Conservation (phyloP, 2,113 vertebrate genomes). For the Myocastor coypus region DNA sequence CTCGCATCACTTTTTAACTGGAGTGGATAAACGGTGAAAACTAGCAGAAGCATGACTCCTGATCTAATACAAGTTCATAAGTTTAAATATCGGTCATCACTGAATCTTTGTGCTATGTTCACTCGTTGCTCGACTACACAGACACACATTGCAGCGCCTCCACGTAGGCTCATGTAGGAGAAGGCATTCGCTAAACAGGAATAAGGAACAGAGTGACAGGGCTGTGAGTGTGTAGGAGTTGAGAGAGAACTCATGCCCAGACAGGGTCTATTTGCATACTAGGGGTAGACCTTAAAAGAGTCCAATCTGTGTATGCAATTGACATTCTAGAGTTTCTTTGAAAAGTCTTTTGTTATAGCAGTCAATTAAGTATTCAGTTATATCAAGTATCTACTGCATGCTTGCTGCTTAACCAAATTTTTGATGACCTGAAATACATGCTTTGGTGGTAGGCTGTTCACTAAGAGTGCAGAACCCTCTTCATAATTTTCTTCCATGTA, state of each 20-base stretch:
- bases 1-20: constrained; percentile 20
- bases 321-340: background rate
- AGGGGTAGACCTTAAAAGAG: background rate
- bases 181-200: background rate
- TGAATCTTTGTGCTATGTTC: background rate
- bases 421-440: background rate
- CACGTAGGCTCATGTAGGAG: background rate
- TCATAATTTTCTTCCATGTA: background rate
- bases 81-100: background rate
- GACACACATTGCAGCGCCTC: background rate
- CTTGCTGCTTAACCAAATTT: background rate
- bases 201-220: background rate
- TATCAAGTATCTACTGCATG: background rate
- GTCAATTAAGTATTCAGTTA: background rate
- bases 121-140: background rate
- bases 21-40: constrained; percentile 16
- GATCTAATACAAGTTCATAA: background rate
- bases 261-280: background rate
- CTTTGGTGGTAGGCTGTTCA: background rate
- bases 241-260: background rate
- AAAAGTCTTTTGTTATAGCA: background rate
- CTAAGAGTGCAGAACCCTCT: background rate
- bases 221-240: background rate
- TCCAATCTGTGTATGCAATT: background rate
- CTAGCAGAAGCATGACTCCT: background rate